Conservation (phyloP, 2,888 invertebrate genomes). For the Poecilobothrus nobilitatus region DNA sequence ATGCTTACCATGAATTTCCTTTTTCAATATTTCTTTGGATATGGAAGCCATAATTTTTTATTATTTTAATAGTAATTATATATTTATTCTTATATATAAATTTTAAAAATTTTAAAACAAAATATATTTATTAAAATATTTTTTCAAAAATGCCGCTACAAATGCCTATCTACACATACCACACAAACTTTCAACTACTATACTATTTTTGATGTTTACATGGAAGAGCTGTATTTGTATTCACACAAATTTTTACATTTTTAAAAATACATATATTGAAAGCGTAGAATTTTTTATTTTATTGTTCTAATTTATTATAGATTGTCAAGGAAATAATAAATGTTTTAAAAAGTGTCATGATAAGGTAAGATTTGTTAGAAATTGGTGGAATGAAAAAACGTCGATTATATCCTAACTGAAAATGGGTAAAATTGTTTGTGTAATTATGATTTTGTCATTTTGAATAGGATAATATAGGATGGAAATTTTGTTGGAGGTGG, state of each 20-base stretch:
- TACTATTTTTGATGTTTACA: too few relatives aligned
- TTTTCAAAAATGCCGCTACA: neutral
- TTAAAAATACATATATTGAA: too few relatives aligned
- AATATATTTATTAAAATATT: neutral
- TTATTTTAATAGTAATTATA: neutral
- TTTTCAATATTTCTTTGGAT: constrained; percentile 63
- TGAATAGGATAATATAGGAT: too few relatives aligned
- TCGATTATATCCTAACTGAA: constrained; percentile 58
- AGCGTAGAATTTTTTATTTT: too few relatives aligned
- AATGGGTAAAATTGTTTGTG: constrained; percentile 64
- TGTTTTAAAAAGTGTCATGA: constrained; percentile 70
- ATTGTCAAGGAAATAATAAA: constrained; percentile 58
- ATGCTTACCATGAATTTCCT: constrained; percentile 69
- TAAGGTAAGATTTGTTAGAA: constrained; percentile 59
- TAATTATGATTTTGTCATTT: constrained; percentile 77
- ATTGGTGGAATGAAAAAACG: constrained; percentile 52
- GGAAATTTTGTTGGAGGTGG: too few relatives aligned
- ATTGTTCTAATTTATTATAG: constrained; percentile 32
- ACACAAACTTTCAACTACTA: neutral
- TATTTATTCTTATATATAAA: too few relatives aligned
- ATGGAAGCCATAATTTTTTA: constrained; percentile 33
- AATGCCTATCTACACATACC: neutral
- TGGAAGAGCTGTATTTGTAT: too few relatives aligned
- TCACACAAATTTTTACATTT: too few relatives aligned
- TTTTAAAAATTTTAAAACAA: too few relatives aligned